phyloP scores from a whole-genome alignment of 2,797 vertebrate genomes.

The Gastrophryne carolinensis region DNA sequence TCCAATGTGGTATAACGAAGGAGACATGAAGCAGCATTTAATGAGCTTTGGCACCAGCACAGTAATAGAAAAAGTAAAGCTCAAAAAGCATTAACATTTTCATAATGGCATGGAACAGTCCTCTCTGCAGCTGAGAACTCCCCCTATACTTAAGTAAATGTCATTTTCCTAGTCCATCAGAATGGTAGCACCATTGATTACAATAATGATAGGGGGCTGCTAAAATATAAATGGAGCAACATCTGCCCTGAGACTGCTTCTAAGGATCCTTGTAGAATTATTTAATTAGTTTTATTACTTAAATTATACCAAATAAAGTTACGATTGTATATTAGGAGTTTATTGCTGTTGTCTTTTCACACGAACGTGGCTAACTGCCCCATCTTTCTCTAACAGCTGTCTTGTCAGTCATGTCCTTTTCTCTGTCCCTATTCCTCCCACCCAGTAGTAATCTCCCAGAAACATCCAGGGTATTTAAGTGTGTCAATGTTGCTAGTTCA shows the following conservation, averaged over 20 bases:
- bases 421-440: too few relatives aligned
- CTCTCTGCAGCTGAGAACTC: background rate
- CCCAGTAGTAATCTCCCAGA: too few relatives aligned
- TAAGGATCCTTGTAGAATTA: too few relatives aligned
- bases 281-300: too few relatives aligned
- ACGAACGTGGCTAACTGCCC: too few relatives aligned
- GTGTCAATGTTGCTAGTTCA: too few relatives aligned
- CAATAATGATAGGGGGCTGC: background rate
- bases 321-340: too few relatives aligned
- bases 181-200: constrained; percentile 9
- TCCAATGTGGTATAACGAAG: background rate
- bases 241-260: background rate
- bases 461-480: too few relatives aligned
- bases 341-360: too few relatives aligned
- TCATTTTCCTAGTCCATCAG: background rate
- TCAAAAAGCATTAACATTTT: constrained; percentile 17
- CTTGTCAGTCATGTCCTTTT: too few relatives aligned
- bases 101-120: background rate
- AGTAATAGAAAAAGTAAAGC: background rate
- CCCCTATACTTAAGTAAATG: background rate
- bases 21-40: background rate
- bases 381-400: too few relatives aligned
- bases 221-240: constrained; percentile 13
- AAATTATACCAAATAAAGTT: too few relatives aligned
- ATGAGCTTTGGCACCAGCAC: background rate